Percentiles rank a stretch among this genome's conserved stretches.
Evolutionary conservation across 1,140 invertebrate genomes (phyloP).

Genomic region (Temnothorax curvispinosus): DNA sequence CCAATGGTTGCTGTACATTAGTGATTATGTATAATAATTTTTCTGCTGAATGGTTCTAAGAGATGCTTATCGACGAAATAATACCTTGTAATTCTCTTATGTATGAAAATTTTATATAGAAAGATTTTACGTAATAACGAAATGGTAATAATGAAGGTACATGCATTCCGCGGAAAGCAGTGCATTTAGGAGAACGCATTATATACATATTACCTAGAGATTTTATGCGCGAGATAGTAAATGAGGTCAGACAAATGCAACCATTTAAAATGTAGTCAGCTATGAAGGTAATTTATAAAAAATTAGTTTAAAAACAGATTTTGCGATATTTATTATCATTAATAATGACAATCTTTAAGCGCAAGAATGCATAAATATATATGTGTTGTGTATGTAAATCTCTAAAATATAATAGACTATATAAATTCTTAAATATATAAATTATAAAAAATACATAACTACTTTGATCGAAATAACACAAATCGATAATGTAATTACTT

Average conservation of each 20-base stretch:
- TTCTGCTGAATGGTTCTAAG: not conserved
- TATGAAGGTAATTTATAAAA: constrained; percentile 23
- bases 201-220: constrained; percentile 45
- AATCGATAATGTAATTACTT: constrained; percentile 3
- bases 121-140: constrained; percentile 3
- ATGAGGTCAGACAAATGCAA: constrained; percentile 26
- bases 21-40: not conserved
- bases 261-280: constrained; percentile 43
- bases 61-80: not conserved
- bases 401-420: not conserved
- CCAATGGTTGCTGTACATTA: not conserved
- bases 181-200: constrained; percentile 46
- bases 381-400: not conserved
- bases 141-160: constrained; percentile 5
- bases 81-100: constrained; percentile 2
- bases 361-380: not conserved
- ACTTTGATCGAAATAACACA: not conserved
- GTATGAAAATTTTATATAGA: not conserved
- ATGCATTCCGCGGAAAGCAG: constrained; percentile 1
- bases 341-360: not conserved
- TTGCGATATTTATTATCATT: not conserved
- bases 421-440: not conserved
- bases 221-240: constrained; percentile 35
- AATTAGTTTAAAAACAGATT: not conserved
- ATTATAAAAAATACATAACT: not conserved